Evolutionary conservation across 2,113 vertebrate species (phyloP).

Genomic region (Melospiza georgiana): DNA sequence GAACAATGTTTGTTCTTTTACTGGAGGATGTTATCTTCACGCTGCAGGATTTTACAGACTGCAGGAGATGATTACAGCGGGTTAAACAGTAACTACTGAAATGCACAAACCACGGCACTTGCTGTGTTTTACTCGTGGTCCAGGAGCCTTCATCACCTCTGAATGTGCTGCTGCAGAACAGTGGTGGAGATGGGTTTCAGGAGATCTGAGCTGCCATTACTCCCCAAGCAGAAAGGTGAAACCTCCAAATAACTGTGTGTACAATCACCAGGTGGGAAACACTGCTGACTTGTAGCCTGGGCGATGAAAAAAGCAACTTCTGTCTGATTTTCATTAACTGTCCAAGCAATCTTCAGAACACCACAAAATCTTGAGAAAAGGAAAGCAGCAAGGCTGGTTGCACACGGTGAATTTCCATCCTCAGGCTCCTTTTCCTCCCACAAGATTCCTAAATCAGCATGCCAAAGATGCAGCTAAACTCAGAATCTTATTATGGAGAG

Average conservation of each 20-base stretch:
- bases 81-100: slow-evolving; percentile 46
- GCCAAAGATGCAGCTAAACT: not conserved
- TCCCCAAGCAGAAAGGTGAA: not conserved
- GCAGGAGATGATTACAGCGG: not conserved
- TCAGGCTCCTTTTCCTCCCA: slow-evolving; percentile 10
- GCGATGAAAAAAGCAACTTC: not conserved
- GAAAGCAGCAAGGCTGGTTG: not conserved
- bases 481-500: not conserved
- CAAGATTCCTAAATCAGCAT: not conserved
- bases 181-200: not conserved
- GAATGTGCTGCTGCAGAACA: not conserved
- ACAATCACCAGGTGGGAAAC: not conserved
- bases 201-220: not conserved
- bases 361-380: not conserved
- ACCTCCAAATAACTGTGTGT: not conserved
- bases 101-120: not conserved
- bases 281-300: not conserved
- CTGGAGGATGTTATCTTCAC: slow-evolving; percentile 15
- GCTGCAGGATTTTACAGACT: not conserved
- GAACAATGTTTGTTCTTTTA: not conserved
- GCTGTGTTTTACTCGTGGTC: not conserved
- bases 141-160: not conserved
- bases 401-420: not conserved
- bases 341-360: not conserved
- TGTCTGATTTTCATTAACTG: not conserved